These are phyloP conservation scores for Anarrhichthys ocellatus DNA, from an alignment of 2,113 vertebrate species.

Conservation along the genomic window DNA sequence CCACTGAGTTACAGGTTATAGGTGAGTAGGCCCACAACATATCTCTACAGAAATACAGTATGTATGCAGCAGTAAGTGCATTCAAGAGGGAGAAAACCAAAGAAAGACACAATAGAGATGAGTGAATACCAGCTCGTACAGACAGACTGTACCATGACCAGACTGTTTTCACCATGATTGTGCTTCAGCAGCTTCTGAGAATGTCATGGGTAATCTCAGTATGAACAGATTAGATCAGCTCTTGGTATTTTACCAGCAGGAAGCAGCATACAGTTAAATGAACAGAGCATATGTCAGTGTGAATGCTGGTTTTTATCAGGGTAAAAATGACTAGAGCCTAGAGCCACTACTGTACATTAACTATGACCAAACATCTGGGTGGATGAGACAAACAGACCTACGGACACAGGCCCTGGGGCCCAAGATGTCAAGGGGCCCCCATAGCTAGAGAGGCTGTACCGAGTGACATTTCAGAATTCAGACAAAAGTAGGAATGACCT, in stretches of 20 bases:
- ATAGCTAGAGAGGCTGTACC: neutral
- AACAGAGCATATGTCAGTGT: neutral
- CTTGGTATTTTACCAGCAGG: constrained; percentile 32
- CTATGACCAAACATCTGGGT: neutral
- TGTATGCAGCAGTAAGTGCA: neutral
- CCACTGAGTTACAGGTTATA: neutral
- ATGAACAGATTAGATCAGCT: neutral
- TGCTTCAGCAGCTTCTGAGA: neutral
- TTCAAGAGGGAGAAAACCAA: neutral
- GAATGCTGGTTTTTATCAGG: too few species aligned
- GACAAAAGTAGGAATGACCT: too few species aligned
- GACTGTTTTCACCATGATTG: neutral
- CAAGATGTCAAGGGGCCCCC: neutral
- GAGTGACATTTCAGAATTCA: neutral
- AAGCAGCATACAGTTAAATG: constrained; percentile 24
- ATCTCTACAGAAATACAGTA: neutral
- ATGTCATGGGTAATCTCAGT: neutral
- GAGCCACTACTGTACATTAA: neutral
- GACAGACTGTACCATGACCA: neutral
- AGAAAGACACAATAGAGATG: neutral
- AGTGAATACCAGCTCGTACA: neutral
- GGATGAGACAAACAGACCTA: neutral
- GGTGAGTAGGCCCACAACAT: neutral
- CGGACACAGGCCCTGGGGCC: neutral
- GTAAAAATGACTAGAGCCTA: neutral